Conservation (phyloP, 2,888 invertebrate genomes). For the Stramonita haemastoma region DNA sequence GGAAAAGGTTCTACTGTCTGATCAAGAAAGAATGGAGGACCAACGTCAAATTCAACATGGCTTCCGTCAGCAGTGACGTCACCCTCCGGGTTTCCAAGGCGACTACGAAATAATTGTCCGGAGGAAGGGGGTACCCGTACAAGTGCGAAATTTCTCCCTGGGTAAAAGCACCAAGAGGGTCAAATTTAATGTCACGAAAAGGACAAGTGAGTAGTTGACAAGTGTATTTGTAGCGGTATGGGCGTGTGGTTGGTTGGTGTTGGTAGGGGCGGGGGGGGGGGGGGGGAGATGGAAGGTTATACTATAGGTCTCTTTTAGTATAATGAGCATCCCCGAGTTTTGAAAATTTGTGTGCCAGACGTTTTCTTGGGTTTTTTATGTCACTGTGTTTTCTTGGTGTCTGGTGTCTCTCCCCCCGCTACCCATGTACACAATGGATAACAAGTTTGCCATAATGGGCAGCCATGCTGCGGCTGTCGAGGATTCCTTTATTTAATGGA, state of each 20-base stretch:
- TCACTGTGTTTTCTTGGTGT: too few species aligned
- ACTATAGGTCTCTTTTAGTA: background rate
- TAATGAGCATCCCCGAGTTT: too few species aligned
- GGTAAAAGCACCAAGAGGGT: conserved; percentile 32
- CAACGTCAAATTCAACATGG: conserved; percentile 45
- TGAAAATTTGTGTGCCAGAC: too few species aligned
- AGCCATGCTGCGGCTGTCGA: too few species aligned
- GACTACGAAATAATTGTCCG: conserved; percentile 52
- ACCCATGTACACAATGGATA: too few species aligned
- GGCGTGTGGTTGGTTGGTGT: background rate
- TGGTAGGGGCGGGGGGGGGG: background rate
- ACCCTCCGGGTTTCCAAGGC: conserved; percentile 50
- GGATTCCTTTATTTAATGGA: too few species aligned
- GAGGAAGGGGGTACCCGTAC: conserved; percentile 48
- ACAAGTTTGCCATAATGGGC: too few species aligned
- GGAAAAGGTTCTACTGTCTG: conserved; percentile 49
- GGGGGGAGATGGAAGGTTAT: background rate
- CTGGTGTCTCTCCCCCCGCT: too few species aligned
- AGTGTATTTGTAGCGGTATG: background rate
- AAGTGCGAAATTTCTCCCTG: conserved; percentile 41
- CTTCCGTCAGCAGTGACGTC: conserved; percentile 22
- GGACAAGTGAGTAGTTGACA: conserved; percentile 13
- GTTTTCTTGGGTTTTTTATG: too few species aligned
- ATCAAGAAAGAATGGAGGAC: conserved; percentile 56
- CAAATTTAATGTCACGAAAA: background rate